A percentile compares a stretch with the other conserved stretches of the same genome.
These are phyloP conservation scores for Austrofundulus limnaeus DNA, from an alignment of 2,113 vertebrate genomes.

Conservation along the genomic window DNA sequence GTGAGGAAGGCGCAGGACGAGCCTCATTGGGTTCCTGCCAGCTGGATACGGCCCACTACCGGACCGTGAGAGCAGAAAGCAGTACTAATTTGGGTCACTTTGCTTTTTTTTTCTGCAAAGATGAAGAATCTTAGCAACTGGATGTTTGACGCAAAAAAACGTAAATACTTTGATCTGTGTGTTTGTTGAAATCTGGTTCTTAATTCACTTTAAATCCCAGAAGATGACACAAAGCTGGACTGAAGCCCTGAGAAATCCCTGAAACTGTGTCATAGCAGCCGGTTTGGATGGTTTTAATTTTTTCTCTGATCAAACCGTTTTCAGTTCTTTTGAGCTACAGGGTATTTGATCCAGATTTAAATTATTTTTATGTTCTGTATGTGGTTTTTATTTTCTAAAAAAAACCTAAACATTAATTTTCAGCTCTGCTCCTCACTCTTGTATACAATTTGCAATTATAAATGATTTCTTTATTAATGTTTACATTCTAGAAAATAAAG, in stretches of 20 bases:
- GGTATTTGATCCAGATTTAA: not conserved
- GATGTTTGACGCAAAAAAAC: constrained; percentile 22
- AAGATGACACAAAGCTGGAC: constrained; percentile 26
- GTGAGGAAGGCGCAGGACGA: constrained; percentile 86
- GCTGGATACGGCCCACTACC: constrained; percentile 84
- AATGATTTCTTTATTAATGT: too few relatives aligned
- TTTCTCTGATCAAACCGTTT: not conserved
- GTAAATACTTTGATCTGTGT: not conserved
- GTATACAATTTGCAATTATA: too few relatives aligned
- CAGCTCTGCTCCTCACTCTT: not conserved
- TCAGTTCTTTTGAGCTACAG: not conserved
- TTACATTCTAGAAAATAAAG: too few relatives aligned
- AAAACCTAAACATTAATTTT: not conserved
- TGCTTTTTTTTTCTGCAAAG: not conserved
- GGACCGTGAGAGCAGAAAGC: constrained; percentile 53
- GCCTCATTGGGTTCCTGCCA: constrained; percentile 91
- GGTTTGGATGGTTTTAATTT: constrained; percentile 2
- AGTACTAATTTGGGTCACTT: not conserved
- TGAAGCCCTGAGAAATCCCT: constrained; percentile 18
- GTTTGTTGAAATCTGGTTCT: constrained; percentile 5
- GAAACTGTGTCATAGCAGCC: constrained; percentile 8
- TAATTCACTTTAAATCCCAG: constrained; percentile 34
- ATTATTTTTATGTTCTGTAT: not conserved
- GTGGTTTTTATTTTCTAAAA: not conserved
- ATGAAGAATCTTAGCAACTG: not conserved